Evolutionary conservation across 2,888 invertebrate genomes (phyloP).

Genomic region (Serrognathus titanus): DNA sequence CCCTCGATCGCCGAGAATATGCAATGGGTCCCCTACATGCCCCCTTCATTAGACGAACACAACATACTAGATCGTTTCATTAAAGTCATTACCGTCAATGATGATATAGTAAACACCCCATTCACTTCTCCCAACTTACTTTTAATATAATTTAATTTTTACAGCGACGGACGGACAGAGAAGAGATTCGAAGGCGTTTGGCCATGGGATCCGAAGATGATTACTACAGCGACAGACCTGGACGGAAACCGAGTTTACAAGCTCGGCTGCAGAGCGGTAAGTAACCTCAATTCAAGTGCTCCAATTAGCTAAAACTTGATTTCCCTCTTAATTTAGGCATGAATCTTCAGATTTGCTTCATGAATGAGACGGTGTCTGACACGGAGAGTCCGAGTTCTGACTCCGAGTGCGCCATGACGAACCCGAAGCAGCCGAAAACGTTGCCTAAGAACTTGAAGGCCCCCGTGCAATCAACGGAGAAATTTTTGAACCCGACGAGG

Average conservation of each 20-base stretch:
- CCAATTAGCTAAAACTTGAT: background rate
- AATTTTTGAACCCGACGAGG: constrained; percentile 31
- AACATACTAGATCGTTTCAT: constrained; percentile 58
- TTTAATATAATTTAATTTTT: constrained; percentile 37
- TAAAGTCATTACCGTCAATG: constrained; percentile 53
- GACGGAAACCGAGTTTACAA: constrained; percentile 83
- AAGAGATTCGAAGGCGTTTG: constrained; percentile 83
- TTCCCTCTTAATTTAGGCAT: constrained; percentile 58
- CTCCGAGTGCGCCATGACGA: constrained; percentile 56
- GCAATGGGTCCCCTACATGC: constrained; percentile 48
- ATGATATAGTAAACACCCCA: constrained; percentile 41
- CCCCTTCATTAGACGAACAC: constrained; percentile 50
- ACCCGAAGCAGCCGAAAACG: constrained; percentile 41
- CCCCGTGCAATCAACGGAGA: background rate
- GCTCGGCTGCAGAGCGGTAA: constrained; percentile 81
- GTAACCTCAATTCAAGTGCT: constrained; percentile 29
- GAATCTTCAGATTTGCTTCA: constrained; percentile 94
- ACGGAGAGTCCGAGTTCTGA: constrained; percentile 76
- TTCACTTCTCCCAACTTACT: background rate
- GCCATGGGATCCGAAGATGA: constrained; percentile 82
- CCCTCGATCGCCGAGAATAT: constrained; percentile 50
- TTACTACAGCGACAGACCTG: constrained; percentile 66
- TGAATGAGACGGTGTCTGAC: constrained; percentile 88
- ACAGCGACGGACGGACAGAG: constrained; percentile 86
- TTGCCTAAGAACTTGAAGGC: constrained; percentile 26